Conservation (phyloP, 2,113 vertebrate species). For the Cnemophilus loriae region DNA sequence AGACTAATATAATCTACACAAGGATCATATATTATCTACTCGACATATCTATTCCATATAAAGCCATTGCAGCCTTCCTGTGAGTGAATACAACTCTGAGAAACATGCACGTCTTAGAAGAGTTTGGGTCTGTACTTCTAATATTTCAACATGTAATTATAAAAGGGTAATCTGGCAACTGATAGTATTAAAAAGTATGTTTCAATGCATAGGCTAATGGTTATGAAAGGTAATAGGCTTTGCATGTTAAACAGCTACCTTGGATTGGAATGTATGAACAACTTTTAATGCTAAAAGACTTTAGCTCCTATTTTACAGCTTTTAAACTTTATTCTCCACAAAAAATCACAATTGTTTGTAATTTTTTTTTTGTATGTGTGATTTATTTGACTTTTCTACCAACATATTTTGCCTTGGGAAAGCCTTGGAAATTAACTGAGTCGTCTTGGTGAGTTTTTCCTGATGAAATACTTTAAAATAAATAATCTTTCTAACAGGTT, state of each 20-base stretch:
- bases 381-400: background rate
- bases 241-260: background rate
- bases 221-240: background rate
- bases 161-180: background rate
- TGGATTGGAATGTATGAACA: background rate
- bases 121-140: background rate
- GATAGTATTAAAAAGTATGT: background rate
- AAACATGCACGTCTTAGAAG: background rate
- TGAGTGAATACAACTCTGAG: background rate
- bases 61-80: background rate
- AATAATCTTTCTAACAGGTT: conserved; percentile 26
- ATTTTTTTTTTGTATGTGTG: background rate
- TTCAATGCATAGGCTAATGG: background rate
- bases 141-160: background rate
- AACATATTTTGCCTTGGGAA: conserved; percentile 2
- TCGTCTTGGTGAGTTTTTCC: background rate
- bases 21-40: background rate
- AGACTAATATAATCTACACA: background rate
- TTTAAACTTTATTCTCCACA: background rate
- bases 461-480: conserved; percentile 33
- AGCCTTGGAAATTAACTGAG: conserved; percentile 5
- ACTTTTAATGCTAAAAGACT: background rate
- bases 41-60: background rate
- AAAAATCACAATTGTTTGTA: background rate
- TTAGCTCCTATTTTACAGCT: background rate